Base-by-base conservation (phyloP, 2,888 invertebrate species). In the Atethmia centrago region DNA sequence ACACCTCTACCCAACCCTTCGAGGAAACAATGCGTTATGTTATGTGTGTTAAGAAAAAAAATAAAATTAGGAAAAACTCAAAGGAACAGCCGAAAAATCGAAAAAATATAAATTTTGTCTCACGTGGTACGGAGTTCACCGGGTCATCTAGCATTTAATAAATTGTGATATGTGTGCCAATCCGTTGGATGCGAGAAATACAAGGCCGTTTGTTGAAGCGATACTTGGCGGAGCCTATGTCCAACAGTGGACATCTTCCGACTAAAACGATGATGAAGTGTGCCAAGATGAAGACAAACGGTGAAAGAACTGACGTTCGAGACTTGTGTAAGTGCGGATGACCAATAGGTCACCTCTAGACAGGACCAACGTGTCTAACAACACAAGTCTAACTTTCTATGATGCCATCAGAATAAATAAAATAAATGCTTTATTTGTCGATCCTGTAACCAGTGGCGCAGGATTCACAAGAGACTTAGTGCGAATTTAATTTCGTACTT, bases 401-500 rank as follows among this genome's bases (percentile, higher is more conserved):
- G 28, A 36, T 14, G 12, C 8, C 21, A 25, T 3, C 49, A 19
- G 14, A 71, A 62, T 71, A 31, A 61, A 71, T 80, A 9, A 66
- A 70, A 75, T 64, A 67, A 67, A 58, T 61, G 47, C 36, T 12
- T 51, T 59, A 73, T 31, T 25, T 28, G n/a, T 58, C 58, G 16
- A 69, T 56, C 58, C 47, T 69, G 51, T 75, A 75, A 55, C 45
- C 55, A 62, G 47, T 51, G 49, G 56, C 45, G 59, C 79, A 55
- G 45, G 55, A 58, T 58, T 53, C 45, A 45, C 47, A 7, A 67
- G 76, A n/a, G 74, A 59, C 74, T 80, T 76, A 74, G 73, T 75
- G 71, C 62, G 75, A 76, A 82, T 84, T 84, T 78, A 82, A 84
- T 80, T 75, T 84, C 67, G 73, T 83, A 74, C 75, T 82, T 74